phyloP scores from a whole-genome alignment of 2,888 invertebrate genomes.

The Dolomedes plantarius region DNA sequence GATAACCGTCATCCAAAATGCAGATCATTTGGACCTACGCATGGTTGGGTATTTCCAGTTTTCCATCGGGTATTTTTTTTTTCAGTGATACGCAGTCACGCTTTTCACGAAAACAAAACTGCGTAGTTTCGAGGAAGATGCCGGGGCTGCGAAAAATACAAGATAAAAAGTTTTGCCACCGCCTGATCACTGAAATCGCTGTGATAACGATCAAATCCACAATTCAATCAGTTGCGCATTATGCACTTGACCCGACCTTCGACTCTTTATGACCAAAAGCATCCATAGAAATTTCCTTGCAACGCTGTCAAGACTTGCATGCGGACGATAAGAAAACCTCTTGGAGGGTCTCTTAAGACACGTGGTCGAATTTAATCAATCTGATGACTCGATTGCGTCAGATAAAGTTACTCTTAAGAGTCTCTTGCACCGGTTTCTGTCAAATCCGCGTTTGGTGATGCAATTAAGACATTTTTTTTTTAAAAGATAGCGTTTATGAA shows the following conservation, averaged over 20 bases:
- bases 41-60: too few species aligned
- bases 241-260: not conserved
- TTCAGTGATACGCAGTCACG: too few species aligned
- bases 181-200: not conserved
- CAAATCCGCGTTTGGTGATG: too few species aligned
- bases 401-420: too few species aligned
- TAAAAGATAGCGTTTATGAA: too few species aligned
- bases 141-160: not conserved
- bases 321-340: not conserved
- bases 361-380: not conserved
- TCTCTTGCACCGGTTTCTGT: too few species aligned
- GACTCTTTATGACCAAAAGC: not conserved
- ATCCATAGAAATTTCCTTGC: not conserved
- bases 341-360: not conserved
- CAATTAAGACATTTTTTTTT: too few species aligned
- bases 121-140: not conserved
- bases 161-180: too few species aligned
- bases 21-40: too few species aligned
- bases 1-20: too few species aligned
- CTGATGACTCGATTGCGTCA: not conserved
- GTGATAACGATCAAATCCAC: not conserved
- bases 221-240: not conserved
- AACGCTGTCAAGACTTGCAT: not conserved
- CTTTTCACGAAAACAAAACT: not conserved
- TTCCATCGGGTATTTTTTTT: too few species aligned